phyloP scores from a whole-genome alignment of 2,797 vertebrate genomes.

The Myripristis murdjan region DNA sequence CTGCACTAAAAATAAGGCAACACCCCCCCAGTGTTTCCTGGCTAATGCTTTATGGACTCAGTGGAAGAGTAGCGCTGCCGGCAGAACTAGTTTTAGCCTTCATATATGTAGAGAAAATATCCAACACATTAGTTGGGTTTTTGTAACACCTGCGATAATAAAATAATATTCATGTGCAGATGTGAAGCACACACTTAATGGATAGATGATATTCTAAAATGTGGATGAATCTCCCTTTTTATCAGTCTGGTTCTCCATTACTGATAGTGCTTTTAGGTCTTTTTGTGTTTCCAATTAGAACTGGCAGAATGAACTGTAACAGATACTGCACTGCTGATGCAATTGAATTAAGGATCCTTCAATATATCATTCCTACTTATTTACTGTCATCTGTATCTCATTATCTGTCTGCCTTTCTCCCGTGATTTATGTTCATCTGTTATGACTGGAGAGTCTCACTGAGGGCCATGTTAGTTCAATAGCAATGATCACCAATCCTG shows the following conservation, averaged over 20 bases:
- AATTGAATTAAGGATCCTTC: constrained; percentile 5
- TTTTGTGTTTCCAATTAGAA: background rate
- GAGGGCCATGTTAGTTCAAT: constrained; percentile 68
- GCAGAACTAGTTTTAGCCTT: constrained; percentile 5
- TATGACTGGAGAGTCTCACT: constrained; percentile 42
- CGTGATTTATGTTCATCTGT: constrained; percentile 44
- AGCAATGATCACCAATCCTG: constrained; percentile 75
- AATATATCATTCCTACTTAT: constrained; percentile 27
- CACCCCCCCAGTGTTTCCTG: constrained; percentile 46
- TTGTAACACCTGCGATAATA: background rate
- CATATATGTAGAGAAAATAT: background rate
- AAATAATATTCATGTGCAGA: background rate
- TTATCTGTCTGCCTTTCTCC: constrained; percentile 45
- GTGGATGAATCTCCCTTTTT: background rate
- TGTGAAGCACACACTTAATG: background rate
- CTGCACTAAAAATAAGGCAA: constrained; percentile 66
- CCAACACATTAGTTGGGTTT: background rate
- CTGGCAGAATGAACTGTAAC: constrained; percentile 3
- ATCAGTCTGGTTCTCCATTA: no score
- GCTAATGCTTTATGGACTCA: constrained; percentile 46
- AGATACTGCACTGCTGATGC: background rate
- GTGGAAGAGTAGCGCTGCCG: background rate
- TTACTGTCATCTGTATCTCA: constrained; percentile 41
- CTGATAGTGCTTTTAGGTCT: background rate
- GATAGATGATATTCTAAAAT: background rate